A percentile compares a stretch with the other conserved stretches of the same genome.
phyloP scores from a whole-genome alignment of 1,140 invertebrate genomes.

The Sitophilus oryzae region DNA sequence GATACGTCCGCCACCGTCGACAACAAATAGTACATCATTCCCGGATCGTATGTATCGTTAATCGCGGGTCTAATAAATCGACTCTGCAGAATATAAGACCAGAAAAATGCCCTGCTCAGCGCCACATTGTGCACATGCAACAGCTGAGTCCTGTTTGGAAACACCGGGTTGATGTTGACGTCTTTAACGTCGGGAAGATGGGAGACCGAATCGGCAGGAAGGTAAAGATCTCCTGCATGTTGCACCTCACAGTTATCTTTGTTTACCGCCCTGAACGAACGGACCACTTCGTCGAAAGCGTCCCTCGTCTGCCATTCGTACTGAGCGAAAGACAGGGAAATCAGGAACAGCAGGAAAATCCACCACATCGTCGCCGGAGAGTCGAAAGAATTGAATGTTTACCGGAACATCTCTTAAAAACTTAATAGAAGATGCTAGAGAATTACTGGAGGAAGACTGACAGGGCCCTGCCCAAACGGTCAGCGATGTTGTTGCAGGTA shows the following conservation, averaged over 20 bases:
- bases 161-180: constrained; percentile 90
- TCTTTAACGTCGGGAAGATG: constrained; percentile 93
- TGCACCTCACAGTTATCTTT: constrained; percentile 84
- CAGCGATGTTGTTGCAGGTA: too few species aligned
- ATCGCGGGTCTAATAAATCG: constrained; percentile 82
- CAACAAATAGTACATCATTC: constrained; percentile 97
- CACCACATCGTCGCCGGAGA: constrained; percentile 11
- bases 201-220: constrained; percentile 77
- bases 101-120: constrained; percentile 88
- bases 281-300: constrained; percentile 79
- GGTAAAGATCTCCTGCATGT: constrained; percentile 74
- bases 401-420: too few species aligned
- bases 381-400: too few species aligned
- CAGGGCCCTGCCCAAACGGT: too few species aligned
- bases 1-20: constrained; percentile 93
- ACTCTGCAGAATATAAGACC: constrained; percentile 91
- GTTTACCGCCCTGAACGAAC: constrained; percentile 72
- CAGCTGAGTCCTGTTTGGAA: constrained; percentile 88
- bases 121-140: constrained; percentile 95
- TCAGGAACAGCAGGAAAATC: constrained; percentile 10
- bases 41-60: constrained; percentile 90
- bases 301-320: constrained; percentile 86
- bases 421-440: too few species aligned
- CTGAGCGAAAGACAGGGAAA: constrained; percentile 64
- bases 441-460: too few species aligned